phyloP scores from a whole-genome alignment of 2,797 vertebrate genomes.

The Hippoglossus hippoglossus region DNA sequence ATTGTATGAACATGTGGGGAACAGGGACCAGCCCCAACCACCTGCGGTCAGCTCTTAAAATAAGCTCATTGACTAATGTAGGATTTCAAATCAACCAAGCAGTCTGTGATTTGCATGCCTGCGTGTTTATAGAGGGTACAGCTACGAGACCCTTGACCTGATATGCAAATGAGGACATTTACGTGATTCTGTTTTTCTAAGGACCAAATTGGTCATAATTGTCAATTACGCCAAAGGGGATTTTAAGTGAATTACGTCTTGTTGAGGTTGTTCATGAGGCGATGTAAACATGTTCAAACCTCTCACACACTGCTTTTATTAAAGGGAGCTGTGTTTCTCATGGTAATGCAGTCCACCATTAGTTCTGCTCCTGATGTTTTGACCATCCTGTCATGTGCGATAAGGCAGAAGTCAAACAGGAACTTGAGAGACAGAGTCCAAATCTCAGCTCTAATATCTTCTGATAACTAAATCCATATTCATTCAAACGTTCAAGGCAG shows the following conservation, averaged over 20 bases:
- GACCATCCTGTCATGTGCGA: constrained; percentile 36
- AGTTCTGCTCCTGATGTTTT: constrained; percentile 42
- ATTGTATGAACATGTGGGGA: constrained; percentile 73
- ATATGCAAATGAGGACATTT: constrained; percentile 64
- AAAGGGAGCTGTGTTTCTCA: neutral
- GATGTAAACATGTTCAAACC: neutral
- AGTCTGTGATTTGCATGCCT: constrained; percentile 56
- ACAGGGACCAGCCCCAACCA: constrained; percentile 69
- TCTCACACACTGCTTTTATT: constrained; percentile 37
- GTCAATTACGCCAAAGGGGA: constrained; percentile 31
- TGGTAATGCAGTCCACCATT: constrained; percentile 17
- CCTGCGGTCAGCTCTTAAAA: constrained; percentile 75
- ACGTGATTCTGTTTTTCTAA: constrained; percentile 56
- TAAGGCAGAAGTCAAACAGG: constrained; percentile 8
- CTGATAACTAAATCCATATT: constrained; percentile 13
- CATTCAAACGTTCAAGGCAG: constrained; percentile 1
- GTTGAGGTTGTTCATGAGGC: constrained; percentile 1
- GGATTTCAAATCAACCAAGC: constrained; percentile 66
- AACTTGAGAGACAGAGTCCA: constrained; percentile 1
- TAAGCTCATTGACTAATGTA: constrained; percentile 79
- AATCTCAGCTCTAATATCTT: constrained; percentile 13
- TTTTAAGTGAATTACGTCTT: constrained; percentile 35
- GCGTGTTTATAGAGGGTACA: constrained; percentile 59
- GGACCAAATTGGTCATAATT: constrained; percentile 42
- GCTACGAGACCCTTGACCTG: constrained; percentile 64